Evolutionary conservation across 2,797 vertebrate genomes (phyloP).

Genomic region (Lepilemur ruficaudatus): DNA sequence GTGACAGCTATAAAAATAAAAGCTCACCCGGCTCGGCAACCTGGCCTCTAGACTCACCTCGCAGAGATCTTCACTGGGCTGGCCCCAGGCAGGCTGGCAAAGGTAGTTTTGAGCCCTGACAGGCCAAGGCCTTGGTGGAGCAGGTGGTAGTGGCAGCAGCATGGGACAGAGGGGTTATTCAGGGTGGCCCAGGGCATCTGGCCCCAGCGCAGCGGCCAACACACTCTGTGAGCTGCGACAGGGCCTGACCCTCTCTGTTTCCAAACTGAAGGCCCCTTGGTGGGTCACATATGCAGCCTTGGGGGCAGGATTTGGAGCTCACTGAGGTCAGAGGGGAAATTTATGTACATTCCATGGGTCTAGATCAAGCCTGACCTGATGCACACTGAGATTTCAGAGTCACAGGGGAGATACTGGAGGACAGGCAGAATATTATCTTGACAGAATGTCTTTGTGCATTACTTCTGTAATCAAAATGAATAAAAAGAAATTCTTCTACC

Average conservation of each 20-base stretch:
- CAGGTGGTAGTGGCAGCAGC: neutral
- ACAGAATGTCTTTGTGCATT: neutral
- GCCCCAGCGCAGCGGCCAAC: neutral
- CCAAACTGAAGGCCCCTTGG: neutral
- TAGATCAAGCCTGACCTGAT: neutral
- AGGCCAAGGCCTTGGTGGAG: neutral
- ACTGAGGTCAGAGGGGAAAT: neutral
- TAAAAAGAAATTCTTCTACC: neutral
- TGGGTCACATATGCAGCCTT: neutral
- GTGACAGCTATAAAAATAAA: constrained; percentile 67
- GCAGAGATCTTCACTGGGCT: neutral
- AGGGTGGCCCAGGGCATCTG: neutral
- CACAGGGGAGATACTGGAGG: neutral
- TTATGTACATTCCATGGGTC: neutral
- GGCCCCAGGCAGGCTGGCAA: neutral
- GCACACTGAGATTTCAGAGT: neutral
- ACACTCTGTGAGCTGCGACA: neutral
- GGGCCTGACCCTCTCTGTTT: neutral
- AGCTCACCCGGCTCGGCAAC: neutral
- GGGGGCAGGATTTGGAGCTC: neutral
- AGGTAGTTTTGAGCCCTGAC: neutral
- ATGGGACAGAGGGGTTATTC: constrained; percentile 37
- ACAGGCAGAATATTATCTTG: neutral
- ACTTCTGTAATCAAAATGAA: neutral
- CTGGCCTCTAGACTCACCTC: constrained; percentile 21